Percentiles rank a stretch among this genome's conserved stretches.
phyloP scores from a whole-genome alignment of 2,888 invertebrate genomes.

The Amiota minor region DNA sequence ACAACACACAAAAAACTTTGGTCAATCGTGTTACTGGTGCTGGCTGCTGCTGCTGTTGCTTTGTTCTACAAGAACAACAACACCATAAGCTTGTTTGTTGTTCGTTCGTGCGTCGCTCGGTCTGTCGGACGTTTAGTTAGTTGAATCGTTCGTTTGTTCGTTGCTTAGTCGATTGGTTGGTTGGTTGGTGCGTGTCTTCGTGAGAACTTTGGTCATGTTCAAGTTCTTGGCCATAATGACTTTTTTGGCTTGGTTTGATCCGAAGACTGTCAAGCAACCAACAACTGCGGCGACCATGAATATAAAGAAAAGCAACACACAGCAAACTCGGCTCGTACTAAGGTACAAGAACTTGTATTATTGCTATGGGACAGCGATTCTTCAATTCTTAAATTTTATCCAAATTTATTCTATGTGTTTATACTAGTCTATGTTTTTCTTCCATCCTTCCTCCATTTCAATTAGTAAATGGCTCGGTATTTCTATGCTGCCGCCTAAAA shows the following conservation, averaged over 20 bases:
- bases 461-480: too few species aligned
- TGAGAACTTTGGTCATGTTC: slow-evolving; percentile 55
- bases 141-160: neutral
- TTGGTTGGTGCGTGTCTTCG: slow-evolving; percentile 30
- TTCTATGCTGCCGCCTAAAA: too few species aligned
- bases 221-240: slow-evolving; percentile 44
- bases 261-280: neutral
- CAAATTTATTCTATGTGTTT: too few species aligned
- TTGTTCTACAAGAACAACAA: slow-evolving; percentile 20
- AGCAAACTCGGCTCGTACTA: neutral
- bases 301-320: neutral
- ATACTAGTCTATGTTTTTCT: too few species aligned
- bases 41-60: neutral
- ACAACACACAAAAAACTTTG: slow-evolving; percentile 46
- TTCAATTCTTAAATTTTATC: too few species aligned
- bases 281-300: neutral
- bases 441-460: too few species aligned
- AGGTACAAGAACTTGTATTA: neutral
- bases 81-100: slow-evolving; percentile 8
- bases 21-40: slow-evolving; percentile 37
- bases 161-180: neutral
- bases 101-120: neutral
- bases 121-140: neutral
- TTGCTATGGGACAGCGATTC: too few species aligned
- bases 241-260: neutral